Base-by-base conservation (phyloP, 2,113 vertebrate genomes). In the Petroica traversi region DNA sequence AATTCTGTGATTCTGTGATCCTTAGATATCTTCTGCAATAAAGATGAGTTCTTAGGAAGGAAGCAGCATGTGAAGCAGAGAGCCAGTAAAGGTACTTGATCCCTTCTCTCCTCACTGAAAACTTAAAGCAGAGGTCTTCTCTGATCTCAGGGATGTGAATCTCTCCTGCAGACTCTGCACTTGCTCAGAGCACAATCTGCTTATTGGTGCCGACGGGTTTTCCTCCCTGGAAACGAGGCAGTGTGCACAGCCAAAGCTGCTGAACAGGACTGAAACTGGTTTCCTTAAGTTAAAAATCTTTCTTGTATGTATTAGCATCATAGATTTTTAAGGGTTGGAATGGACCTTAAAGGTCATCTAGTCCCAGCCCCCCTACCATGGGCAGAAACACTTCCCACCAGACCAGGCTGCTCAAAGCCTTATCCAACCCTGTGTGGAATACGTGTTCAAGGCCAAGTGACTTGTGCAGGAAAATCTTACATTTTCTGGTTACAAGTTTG, bases 151-250 rank as follows among this genome's bases (percentile, higher is more conserved):
- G 34, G 55, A 19, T 25, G 45, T 40, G 58, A 48, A 33, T 89
- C 57, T 64, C 43, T 84, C 54, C 67, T 79, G 34, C 11, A 7
- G 5, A 12, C 38, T 75, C 89, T 89, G 74, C 38, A 5, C 33
- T 69, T 11, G 2, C 81, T 89, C 89, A 80, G 57, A 69, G 71
- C 58, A 34, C 71, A 51, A 2, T 83, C 15, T 52, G 17, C 19
- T 18, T 33, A 0, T 63, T 36, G 54, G 3, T 34, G 38, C 58
- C 1, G 6, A 29, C 0, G 1, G 34, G 15, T 73, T 90, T 91
- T 48, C 54, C 61, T 77, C 54, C 24, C 3, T 14, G 55, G 26
- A 40, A 54, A 46, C 0, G 0, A 25, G 25, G 28, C 48, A 0
- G 1, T 9, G 36, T 18, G 34, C 0, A 0, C 58, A 41, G 29